Base-by-base conservation (phyloP, 2,797 vertebrate genomes). In the Chaenodraco wilsoni region DNA sequence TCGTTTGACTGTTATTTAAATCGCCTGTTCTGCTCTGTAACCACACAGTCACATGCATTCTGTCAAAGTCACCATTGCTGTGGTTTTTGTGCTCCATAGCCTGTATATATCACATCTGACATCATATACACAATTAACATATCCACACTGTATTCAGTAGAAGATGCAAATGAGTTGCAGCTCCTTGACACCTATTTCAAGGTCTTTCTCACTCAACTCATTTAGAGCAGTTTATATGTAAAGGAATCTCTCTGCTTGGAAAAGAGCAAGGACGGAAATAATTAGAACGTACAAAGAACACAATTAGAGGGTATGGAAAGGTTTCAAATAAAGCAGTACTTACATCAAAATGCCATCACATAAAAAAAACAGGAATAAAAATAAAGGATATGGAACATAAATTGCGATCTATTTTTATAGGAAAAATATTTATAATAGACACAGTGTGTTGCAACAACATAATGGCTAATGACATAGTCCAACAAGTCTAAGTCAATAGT, bases 131-230 rank as follows among this genome's bases (percentile, higher is more conserved):
- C 58, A 37, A 49, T n/a, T 55, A 27, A 21, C 45, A 65, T 56
- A 60, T 5, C 6, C 10, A n/a, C 46, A 37, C n/a, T 31, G 9
- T 17, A 3, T 44, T 23, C 48, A 43, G 46, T 37, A n/a, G 61
- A 64, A 60, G 12, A 66, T 78, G 31, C 40, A 54, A 63, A 59
- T 50, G 21, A 41, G 7, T 74, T 67, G 62, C 23, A 60, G 19
- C n/a, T 70, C 8, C 8, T 9, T 21, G 48, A 43, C n/a, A 54
- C 9, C 12, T 55, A 41, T 27, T 54, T 43, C 3, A 48, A 15
- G 27, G 6, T 33, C 5, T 45, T 62, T 58, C 41, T 51, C 10
- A 44, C 43, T 41, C 15, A 17, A 3, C 7, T 72, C 23, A 69
- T 72, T 65, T 66, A 40, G 31, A 19, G 51, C 13, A 12, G 17